Base-by-base conservation (phyloP, 2,113 vertebrate genomes). In the Cranoglanis bouderius region DNA sequence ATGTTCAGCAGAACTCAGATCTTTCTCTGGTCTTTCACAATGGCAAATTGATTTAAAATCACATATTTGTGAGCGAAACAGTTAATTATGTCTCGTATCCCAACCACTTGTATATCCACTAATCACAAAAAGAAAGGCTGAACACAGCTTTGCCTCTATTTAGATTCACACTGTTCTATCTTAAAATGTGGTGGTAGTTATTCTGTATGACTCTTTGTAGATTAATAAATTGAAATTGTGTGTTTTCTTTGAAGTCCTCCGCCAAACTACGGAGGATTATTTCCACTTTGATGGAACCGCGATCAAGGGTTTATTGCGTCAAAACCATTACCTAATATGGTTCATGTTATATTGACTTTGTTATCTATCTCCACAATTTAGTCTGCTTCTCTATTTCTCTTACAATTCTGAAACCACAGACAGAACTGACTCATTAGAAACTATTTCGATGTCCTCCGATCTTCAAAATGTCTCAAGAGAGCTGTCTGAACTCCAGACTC, bases 351-450 rank as follows among this genome's bases (percentile, higher is more conserved):
- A n/a, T 14, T 85, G 29, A 84, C 61, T 59, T 57, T 72, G 43
- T 55, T 55, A 53, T 57, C 49, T 77, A 38, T 49, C 55, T 59
- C 5, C 59, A 21, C 10, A 55, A 46, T 24, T 84, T 84, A 84
- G 53, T 84, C 83, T 51, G 26, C 46, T 65, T 7, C 29, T 49
- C 38, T 75, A 70, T 43, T 46, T 18, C 10, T 57, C 59, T 32
- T 35, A 53, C 46, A 38, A 29, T 78, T 83, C n/a, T 86, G 53
- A 86, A 86, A 77, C 32, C 10, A 21, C 51, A 80, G 75, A 74
- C 26, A 63, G 65, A 77, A 77, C 38, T 88, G 82, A 88, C 53
- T 88, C 88, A 88, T 77, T 72, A 80, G 72, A 65, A 49, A n/a
- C 14, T 46, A 85, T 55, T 80, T 40, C 35, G 4, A 12, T 85